Conservation (phyloP, 2,797 vertebrate genomes). For the Leptoclinus maculatus region DNA sequence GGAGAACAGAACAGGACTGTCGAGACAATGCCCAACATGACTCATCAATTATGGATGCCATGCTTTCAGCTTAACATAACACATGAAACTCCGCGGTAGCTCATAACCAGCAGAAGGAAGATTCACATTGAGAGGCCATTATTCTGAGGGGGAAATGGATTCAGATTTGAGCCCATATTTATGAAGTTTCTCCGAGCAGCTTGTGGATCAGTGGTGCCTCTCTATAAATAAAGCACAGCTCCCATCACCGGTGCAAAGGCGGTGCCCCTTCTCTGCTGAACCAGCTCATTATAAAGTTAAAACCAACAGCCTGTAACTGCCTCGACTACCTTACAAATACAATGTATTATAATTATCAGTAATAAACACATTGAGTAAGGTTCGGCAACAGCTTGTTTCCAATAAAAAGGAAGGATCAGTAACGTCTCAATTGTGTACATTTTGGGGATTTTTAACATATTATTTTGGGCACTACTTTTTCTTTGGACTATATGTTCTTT, state of each 20-base stretch:
- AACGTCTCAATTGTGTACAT: neutral
- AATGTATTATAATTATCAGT: neutral
- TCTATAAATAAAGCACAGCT: conserved; percentile 43
- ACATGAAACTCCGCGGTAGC: neutral
- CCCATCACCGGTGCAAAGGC: conserved; percentile 1
- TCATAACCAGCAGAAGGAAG: conserved; percentile 8
- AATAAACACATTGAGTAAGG: neutral
- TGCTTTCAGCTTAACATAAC: conserved; percentile 32
- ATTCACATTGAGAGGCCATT: conserved; percentile 13
- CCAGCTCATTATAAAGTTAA: conserved; percentile 32
- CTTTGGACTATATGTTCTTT: neutral
- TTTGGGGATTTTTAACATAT: neutral
- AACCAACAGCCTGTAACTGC: neutral
- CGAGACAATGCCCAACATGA: conserved; percentile 33
- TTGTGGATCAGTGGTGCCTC: conserved; percentile 28
- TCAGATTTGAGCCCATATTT: conserved; percentile 28
- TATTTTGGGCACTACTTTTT: neutral
- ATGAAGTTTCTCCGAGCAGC: conserved; percentile 27
- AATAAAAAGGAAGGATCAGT: neutral
- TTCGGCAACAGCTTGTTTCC: neutral
- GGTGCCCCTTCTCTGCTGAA: neutral
- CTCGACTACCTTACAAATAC: neutral
- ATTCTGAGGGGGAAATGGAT: conserved; percentile 10
- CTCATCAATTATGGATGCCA: conserved; percentile 43
- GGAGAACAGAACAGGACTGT: conserved; percentile 2